Evolutionary conservation across 2,888 invertebrate genomes (phyloP), one percentile per base, ranked within the genome.

Genomic region (Leucania comma): DNA sequence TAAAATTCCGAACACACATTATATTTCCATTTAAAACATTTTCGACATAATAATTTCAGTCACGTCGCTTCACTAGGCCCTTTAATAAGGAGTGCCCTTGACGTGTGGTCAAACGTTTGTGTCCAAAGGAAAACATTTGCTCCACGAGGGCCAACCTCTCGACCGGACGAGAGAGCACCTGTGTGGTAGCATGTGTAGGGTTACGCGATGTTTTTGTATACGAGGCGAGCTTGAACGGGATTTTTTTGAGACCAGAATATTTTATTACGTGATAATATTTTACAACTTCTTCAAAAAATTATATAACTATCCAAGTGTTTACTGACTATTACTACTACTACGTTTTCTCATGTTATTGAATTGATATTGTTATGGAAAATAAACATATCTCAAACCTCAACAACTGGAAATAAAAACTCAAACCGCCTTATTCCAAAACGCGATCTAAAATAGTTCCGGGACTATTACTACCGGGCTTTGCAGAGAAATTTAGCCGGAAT

Each of bases 61-160:
- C 77, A 72, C 74, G 66, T 62, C 65, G 53, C 84, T 22, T 78
- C 85, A 54, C 84, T 85, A 81, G 68, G 57, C 65, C 61, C 77
- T 82, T 76, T 68, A 85, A 64, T 67, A 87, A 88, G 81, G 84
- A 88, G 89, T 86, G 83, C 88, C 86, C 87, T 89, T 80, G 83
- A 87, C 81, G 86, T 85, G 89, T 88, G 88, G 81, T 82, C 88
- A 89, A 89, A 89, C 89, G 89, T 89, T 89, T 89, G 81, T 88
- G 84, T 81, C 85, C 69, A 72, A 78, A 83, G 81, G 75, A 87
- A 90, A 89, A 89, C 90, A 89, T 90, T 89, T 89, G 88, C 88
- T 85, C 80, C 77, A 72, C 71, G 84, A 89, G 87, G 87, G 87
- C 88, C 88, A 89, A 90, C 90, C 91, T 87, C 91, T 90, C 90